Percentiles rank a stretch among this genome's conserved stretches.
Conservation (phyloP, 2,888 invertebrate species). For the Hemaris fuciformis region DNA sequence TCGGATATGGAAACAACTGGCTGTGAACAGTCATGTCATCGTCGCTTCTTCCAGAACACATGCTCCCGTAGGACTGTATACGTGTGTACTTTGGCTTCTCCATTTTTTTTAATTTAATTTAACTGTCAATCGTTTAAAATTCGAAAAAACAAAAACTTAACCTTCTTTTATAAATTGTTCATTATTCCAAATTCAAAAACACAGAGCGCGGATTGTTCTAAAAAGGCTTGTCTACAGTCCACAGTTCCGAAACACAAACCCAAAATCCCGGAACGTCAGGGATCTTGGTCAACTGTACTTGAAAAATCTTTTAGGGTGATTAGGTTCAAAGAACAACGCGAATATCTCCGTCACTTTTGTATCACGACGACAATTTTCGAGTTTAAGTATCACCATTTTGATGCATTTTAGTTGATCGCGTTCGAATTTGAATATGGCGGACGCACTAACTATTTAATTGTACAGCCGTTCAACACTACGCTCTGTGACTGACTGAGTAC, state of each 20-base stretch:
- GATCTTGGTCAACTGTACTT: constrained; percentile 76
- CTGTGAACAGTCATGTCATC: constrained; percentile 76
- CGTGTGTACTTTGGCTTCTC: constrained; percentile 57
- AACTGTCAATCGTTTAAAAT: constrained; percentile 18
- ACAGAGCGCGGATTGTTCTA: constrained; percentile 21
- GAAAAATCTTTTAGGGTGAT: constrained; percentile 74
- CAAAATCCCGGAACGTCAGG: constrained; percentile 49
- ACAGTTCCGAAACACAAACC: constrained; percentile 51
- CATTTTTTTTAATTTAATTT: constrained; percentile 35
- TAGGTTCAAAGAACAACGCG: constrained; percentile 69
- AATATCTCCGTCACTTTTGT: constrained; percentile 62
- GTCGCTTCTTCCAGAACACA: constrained; percentile 65
- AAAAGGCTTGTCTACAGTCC: constrained; percentile 35
- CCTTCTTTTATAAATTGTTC: constrained; percentile 21
- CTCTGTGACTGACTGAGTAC: constrained; percentile 38
- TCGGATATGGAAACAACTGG: constrained; percentile 65
- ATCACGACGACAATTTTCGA: constrained; percentile 60
- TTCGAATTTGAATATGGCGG: constrained; percentile 31
- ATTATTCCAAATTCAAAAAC: constrained; percentile 22
- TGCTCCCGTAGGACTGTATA: constrained; percentile 73
- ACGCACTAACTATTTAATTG: constrained; percentile 29
- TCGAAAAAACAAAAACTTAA: constrained; percentile 20
- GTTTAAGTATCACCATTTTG: constrained; percentile 71
- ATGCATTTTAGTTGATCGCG: constrained; percentile 62
- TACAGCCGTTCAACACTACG: constrained; percentile 33